Conservation (phyloP, 92 coral and sea anemone species). For the Virgularia gustaviana region DNA sequence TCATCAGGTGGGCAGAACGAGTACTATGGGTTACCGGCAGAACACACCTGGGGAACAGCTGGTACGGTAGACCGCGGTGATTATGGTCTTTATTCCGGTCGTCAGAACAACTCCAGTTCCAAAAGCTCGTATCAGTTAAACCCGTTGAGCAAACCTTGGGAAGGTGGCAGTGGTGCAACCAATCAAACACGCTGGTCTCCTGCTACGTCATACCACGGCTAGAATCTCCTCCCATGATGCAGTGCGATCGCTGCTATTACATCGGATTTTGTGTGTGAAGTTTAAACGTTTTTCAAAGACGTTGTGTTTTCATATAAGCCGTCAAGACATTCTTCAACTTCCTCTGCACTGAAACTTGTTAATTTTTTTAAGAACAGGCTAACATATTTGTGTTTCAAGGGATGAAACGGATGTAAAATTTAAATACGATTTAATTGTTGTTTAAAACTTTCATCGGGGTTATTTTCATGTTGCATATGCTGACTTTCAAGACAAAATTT, state of each 20-base stretch:
- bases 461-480: not conserved
- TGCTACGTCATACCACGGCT: slow-evolving; percentile 1
- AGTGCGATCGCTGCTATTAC: not conserved
- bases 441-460: not conserved
- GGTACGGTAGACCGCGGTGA: not conserved
- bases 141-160: slow-evolving; percentile 34
- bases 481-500: slow-evolving; percentile 4
- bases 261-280: not conserved
- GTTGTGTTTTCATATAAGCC: not conserved
- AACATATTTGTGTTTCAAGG: not conserved
- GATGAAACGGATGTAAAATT: not conserved
- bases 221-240: not conserved
- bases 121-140: slow-evolving; percentile 19
- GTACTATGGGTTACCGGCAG: slow-evolving; percentile 15
- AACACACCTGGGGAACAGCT: slow-evolving; percentile 5
- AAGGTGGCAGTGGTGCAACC: slow-evolving; percentile 23
- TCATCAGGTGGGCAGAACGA: slow-evolving; percentile 26
- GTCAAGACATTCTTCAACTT: not conserved
- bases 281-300: not conserved
- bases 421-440: not conserved
- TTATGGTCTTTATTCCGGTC: not conserved
- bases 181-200: slow-evolving; percentile 29
- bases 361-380: not conserved
- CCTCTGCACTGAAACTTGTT: slow-evolving; percentile 9
- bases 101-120: not conserved